phyloP scores from a whole-genome alignment of 2,113 vertebrate species.

The Hypomesus transpacificus region DNA sequence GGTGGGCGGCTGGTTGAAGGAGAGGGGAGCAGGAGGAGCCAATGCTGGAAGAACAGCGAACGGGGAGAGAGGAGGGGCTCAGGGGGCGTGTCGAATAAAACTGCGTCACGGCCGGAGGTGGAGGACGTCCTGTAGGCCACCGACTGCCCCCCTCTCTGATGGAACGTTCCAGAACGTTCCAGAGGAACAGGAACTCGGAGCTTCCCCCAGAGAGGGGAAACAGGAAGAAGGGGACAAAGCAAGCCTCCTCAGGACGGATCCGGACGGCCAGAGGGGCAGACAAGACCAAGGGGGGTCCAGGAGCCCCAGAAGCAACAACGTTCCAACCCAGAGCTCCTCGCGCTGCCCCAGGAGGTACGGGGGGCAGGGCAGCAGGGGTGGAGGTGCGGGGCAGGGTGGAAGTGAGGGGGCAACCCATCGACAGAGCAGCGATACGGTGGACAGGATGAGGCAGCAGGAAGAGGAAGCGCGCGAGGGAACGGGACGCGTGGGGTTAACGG shows the following conservation, averaged over 20 bases:
- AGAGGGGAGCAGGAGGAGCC: constrained; percentile 28
- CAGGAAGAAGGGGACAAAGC: constrained; percentile 54
- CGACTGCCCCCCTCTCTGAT: constrained; percentile 5
- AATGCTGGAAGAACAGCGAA: constrained; percentile 23
- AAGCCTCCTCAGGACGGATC: constrained; percentile 13
- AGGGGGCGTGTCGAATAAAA: constrained; percentile 49
- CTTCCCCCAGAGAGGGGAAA: constrained; percentile 30
- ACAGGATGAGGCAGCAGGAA: constrained; percentile 29
- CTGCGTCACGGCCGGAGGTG: constrained; percentile 64
- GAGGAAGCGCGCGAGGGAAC: constrained; percentile 27
- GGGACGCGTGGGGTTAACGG: neutral
- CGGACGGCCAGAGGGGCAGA: constrained; percentile 8
- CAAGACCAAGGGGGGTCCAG: constrained; percentile 26
- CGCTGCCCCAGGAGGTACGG: constrained; percentile 28
- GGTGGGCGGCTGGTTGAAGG: constrained; percentile 58
- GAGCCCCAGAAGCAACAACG: constrained; percentile 35
- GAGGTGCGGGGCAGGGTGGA: neutral
- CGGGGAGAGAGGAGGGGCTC: constrained; percentile 33
- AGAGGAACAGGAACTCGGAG: constrained; percentile 36
- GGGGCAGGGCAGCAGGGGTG: constrained; percentile 18
- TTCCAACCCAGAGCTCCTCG: constrained; percentile 28
- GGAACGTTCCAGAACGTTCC: constrained; percentile 24
- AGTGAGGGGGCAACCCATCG: neutral
- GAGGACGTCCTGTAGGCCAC: constrained; percentile 63
- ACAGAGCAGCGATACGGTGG: constrained; percentile 14